Conservation (phyloP, 2,113 vertebrate species). For the Ammodytes marinus region DNA sequence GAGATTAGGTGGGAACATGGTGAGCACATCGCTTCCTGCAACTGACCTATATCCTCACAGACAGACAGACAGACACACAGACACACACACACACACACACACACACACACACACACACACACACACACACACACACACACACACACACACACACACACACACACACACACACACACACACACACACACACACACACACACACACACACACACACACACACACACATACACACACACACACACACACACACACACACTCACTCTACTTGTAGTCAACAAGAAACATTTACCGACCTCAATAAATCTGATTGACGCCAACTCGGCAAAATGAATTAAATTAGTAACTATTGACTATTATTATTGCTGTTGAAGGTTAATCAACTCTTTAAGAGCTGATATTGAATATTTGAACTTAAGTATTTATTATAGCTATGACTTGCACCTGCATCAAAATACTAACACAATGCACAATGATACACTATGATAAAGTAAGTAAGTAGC, state of each 20-base stretch:
- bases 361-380: not conserved
- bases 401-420: not conserved
- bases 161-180: no score
- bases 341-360: no score
- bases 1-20: not conserved
- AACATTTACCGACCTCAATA: not conserved
- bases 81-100: no score
- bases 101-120: no score
- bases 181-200: no score
- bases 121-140: no score
- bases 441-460: not conserved
- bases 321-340: not conserved
- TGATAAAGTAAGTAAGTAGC: no score
- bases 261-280: not conserved
- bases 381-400: not conserved
- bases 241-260: no score
- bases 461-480: not conserved
- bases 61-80: not conserved
- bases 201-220: no score
- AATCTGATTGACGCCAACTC: not conserved
- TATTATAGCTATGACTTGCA: not conserved
- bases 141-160: not conserved
- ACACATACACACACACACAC: no score
- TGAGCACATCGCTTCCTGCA: constrained; percentile 21
- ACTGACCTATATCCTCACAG: constrained; percentile 34